Evolutionary conservation across 2,797 vertebrate species (phyloP).

Genomic region (Smutsia temminckii): DNA sequence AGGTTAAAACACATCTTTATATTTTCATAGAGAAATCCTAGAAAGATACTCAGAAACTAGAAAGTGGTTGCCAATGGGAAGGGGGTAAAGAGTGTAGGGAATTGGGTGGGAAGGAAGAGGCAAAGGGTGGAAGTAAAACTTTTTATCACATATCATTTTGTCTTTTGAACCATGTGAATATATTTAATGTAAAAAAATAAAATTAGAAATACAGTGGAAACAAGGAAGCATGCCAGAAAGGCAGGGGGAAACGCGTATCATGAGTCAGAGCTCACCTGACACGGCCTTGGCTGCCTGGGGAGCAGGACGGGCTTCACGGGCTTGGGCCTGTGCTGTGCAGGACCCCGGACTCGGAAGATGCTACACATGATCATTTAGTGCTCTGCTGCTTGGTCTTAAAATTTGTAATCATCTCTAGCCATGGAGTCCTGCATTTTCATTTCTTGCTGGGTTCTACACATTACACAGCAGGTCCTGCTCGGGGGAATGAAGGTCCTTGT

Average conservation of each 20-base stretch:
- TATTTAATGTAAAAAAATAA: neutral
- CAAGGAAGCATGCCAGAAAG: neutral
- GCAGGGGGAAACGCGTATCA: neutral
- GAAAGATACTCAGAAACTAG: neutral
- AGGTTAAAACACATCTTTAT: neutral
- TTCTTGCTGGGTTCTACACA: neutral
- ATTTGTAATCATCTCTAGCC: neutral
- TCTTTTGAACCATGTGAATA: neutral
- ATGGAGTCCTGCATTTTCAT: neutral
- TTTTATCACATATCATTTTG: neutral
- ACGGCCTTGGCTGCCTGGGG: neutral
- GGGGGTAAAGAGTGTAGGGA: neutral
- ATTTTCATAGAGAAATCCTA: neutral
- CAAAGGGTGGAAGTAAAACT: neutral
- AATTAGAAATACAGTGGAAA: constrained; percentile 6
- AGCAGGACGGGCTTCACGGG: neutral
- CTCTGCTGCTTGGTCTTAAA: neutral
- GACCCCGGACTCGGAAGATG: neutral
- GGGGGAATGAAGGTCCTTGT: neutral
- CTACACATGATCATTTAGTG: neutral
- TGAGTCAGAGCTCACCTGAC: neutral
- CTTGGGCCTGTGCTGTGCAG: too few species aligned
- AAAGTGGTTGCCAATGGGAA: neutral
- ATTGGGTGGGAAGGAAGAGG: neutral
- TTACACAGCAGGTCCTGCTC: neutral